Percentiles rank a stretch among this genome's conserved stretches.
phyloP scores from a whole-genome alignment of 2,797 vertebrate species.

The Protonibea diacanthus region DNA sequence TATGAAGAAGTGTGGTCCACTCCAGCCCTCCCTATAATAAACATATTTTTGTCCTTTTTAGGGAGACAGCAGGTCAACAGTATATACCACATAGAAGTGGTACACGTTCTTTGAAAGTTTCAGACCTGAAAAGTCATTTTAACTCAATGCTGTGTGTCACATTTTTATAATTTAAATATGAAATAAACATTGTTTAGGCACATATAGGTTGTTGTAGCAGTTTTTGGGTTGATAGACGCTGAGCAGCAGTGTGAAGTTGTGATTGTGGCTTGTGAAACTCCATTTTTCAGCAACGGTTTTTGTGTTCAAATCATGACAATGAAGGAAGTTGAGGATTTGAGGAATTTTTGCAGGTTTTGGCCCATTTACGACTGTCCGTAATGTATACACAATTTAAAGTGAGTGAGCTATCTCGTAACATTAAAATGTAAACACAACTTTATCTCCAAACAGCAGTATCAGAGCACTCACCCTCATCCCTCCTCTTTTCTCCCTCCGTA shows the following conservation, averaged over 20 bases:
- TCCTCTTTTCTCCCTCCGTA: conserved; percentile 78
- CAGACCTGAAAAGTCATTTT: too few species aligned
- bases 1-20: background rate
- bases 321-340: background rate
- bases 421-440: background rate
- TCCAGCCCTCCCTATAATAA: too few species aligned
- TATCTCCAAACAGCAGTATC: background rate
- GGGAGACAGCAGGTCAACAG: background rate
- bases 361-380: background rate
- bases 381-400: background rate
- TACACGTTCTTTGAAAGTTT: too few species aligned
- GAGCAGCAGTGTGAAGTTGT: background rate
- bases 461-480: conserved; percentile 71
- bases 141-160: too few species aligned
- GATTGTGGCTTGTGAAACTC: background rate
- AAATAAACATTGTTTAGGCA: too few species aligned
- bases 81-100: too few species aligned
- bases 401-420: background rate
- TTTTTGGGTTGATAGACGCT: too few species aligned
- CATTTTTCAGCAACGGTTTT: background rate
- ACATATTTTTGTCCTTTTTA: too few species aligned
- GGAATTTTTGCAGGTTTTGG: background rate
- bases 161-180: too few species aligned
- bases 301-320: background rate
- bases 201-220: too few species aligned